Percentiles rank a stretch among this genome's conserved stretches.
phyloP scores from a whole-genome alignment of 2,113 vertebrate species.

The Dromiciops gliroides region DNA sequence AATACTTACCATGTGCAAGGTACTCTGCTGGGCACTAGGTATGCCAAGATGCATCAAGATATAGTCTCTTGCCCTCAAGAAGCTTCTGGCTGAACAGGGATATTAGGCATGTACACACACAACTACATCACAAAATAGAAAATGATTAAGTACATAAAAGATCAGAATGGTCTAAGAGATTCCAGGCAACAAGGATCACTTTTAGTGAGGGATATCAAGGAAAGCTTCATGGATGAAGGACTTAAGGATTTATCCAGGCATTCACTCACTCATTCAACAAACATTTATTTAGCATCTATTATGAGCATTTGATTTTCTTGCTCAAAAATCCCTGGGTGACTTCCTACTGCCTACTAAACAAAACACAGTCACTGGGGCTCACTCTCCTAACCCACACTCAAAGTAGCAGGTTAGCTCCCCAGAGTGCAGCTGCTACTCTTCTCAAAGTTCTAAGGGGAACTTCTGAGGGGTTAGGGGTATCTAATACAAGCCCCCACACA shows the following conservation, averaged over 20 bases:
- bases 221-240: not conserved
- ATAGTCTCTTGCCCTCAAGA: not conserved
- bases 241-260: not conserved
- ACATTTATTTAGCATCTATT: not conserved
- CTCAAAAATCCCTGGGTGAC: no score
- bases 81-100: not conserved
- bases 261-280: not conserved
- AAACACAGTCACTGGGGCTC: not conserved
- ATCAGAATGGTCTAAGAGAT: not conserved
- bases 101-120: not conserved
- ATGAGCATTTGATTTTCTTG: not conserved
- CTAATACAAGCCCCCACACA: no score
- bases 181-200: not conserved
- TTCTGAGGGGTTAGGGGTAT: no score
- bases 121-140: not conserved
- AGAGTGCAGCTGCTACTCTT: not conserved
- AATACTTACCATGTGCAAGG: not conserved
- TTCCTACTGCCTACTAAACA: not conserved
- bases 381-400: not conserved
- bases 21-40: not conserved
- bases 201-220: not conserved
- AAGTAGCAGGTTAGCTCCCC: not conserved
- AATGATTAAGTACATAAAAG: not conserved
- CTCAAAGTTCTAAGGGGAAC: not conserved
- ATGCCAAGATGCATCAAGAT: not conserved